Base-by-base conservation (phyloP, 1,140 invertebrate genomes). In the Dinoponera quadriceps region DNA sequence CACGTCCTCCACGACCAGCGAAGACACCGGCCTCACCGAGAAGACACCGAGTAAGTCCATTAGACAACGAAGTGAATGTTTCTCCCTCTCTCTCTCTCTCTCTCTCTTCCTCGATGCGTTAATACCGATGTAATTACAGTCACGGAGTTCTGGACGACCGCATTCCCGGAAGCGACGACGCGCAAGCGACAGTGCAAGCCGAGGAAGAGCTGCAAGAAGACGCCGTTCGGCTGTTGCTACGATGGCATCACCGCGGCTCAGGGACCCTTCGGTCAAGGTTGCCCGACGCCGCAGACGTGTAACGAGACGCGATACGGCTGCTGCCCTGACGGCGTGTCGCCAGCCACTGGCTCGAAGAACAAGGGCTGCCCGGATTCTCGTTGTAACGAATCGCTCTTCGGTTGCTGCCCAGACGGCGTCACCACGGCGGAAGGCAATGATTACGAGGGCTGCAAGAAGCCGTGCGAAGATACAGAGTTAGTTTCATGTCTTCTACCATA, bases 171-270 rank as follows among this genome's bases (percentile, higher is more conserved):
- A 16, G 93, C 94, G 22, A 94, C 54, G 93, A 94, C 63, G 49
- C 91, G 94, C 59, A 95, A 94, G 82, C 93, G 93, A 54, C 96
- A 96, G 91, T 97, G 97, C 87, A 97, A 96, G 88, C 91, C 94
- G 0, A 94, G 93, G 78, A 93, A 95, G 51, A 94, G 94, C 62
- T 99, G 98, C 89, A 94, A 95, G 20, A 96, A 95, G 27, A 95
- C 96, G 16, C 93, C 96, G 85, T 99, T 97, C 91, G 98, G 98
- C 16, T 99, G 98, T 91, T 99, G 99, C 93, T 96, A 96, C 20
- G 98, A 99, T 92, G 97, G 96, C 20, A 96, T 96, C 82, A 98
- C 97, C 5, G 90, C 95, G 5, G 98, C 98, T 29, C 93, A 95
- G 89, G 99, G 98, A 90, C 97, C 98, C 33, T 99, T 98, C 87